Evolutionary conservation across 2,888 invertebrate genomes (phyloP).

Genomic region (Pyralis farinalis): DNA sequence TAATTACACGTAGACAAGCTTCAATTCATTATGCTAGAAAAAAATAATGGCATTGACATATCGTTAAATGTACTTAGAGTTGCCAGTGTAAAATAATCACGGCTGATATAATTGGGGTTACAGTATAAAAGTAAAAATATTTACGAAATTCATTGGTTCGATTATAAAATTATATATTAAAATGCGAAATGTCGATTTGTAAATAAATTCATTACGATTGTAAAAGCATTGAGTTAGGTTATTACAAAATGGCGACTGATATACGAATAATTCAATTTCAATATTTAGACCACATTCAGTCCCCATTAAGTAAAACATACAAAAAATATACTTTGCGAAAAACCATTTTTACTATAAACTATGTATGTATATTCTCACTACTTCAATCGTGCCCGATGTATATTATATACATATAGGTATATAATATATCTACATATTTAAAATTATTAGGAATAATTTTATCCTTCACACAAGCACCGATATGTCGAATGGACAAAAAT

Average conservation of each 20-base stretch:
- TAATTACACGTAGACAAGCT: conserved; percentile 7
- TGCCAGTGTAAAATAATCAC: conserved; percentile 18
- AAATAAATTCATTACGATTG: conserved; percentile 16
- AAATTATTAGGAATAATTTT: conserved; percentile 57
- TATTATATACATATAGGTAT: conserved; percentile 27
- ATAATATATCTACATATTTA: conserved; percentile 38
- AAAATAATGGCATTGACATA: conserved; percentile 14
- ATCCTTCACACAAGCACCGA: conserved; percentile 72
- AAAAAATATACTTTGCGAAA: conserved; percentile 25
- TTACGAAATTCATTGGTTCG: conserved; percentile 12
- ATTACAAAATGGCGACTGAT: conserved; percentile 20
- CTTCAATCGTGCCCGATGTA: conserved; percentile 37
- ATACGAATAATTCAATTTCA: conserved; percentile 7
- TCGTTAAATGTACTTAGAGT: conserved; percentile 24
- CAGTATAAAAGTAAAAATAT: conserved; percentile 39
- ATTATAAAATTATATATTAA: conserved; percentile 14
- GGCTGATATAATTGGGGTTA: conserved; percentile 25
- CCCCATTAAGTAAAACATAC: conserved; percentile 14
- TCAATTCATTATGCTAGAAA: conserved; percentile 18
- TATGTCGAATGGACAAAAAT: conserved; percentile 73
- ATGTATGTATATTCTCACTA: conserved; percentile 34
- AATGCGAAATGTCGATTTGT: conserved; percentile 7
- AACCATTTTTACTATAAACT: conserved; percentile 24
- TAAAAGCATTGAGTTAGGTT: conserved; percentile 12
- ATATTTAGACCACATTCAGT: conserved; percentile 10